Base-by-base conservation (phyloP, 2,888 invertebrate species). In the Resseliella maxima region DNA sequence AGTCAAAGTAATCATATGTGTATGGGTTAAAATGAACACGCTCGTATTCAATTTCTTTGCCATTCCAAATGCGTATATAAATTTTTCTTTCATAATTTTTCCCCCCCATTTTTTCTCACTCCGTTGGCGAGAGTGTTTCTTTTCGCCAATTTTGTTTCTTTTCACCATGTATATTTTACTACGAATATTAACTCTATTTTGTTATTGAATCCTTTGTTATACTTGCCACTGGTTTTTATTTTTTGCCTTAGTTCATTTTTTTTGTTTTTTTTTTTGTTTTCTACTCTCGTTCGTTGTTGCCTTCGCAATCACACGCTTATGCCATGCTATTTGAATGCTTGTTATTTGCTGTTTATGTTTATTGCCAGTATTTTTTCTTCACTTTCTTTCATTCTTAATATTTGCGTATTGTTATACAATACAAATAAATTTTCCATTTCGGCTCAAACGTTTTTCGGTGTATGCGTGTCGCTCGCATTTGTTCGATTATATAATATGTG, bases 291-390 rank as follows among this genome's bases (percentile, higher is more conserved):
- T 24, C 59, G 5, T 15, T 59, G 24, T n/a, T 24, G 18, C 46
- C 46, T 18, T 50, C n/a, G n/a, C n/a, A n/a, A 50, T 15, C 46
- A 18, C 46, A 15, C 46, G 8, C 18, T 50, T 50, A 15, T 50
- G 8, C 59, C 24, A 2, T 72, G 35, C 31, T 35, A 6, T 83
- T 83, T 83, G 83, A 83, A 36, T 83, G 72, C 38, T 38, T 38
- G 36, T 83, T 83, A 83, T 83, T 83, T 83, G 83, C 83, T 83
- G 83, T 83, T 83, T 83, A 83, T 83, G 36, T 38, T 83, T 83
- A 83, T 83, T 83, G 83, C 83, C 83, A 31, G 36, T 38, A 5
- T 36, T 35, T 81, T 83, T 38, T 38, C n/a, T n/a, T n/a, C n/a
- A n/a, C n/a, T n/a, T n/a, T n/a, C n/a, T n/a, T n/a, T n/a, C n/a